Conservation (phyloP, 2,888 invertebrate species). For the Molorchus minor region DNA sequence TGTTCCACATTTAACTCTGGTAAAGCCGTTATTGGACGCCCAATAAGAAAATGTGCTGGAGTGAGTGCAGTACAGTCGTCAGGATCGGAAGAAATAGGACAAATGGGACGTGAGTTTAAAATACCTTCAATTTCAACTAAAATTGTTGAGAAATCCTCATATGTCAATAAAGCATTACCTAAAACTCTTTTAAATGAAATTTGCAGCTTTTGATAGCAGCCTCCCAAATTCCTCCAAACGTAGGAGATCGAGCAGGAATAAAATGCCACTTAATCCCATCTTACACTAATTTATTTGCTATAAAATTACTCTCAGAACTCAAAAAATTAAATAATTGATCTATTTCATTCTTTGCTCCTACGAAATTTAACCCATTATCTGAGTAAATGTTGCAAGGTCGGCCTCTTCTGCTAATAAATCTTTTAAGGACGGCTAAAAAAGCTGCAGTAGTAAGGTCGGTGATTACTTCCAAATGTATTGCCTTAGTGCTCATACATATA, state of each 20-base stretch:
- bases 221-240: conserved; percentile 43
- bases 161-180: not conserved
- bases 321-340: conserved; percentile 2
- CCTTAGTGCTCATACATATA: conserved; percentile 41
- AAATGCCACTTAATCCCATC: conserved; percentile 38
- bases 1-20: no score
- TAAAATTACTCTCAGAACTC: conserved; percentile 8
- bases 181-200: not conserved
- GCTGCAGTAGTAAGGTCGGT: conserved; percentile 31
- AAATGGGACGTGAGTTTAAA: no score
- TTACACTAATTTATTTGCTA: conserved; percentile 16
- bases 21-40: no score
- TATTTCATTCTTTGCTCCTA: conserved; percentile 1
- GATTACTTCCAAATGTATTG: conserved; percentile 39
- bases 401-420: conserved; percentile 16
- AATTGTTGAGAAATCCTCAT: not conserved
- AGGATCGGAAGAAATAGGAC: no score
- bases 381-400: conserved; percentile 1
- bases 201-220: conserved; percentile 25
- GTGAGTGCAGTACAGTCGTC: no score
- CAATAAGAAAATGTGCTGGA: no score
- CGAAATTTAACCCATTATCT: conserved; percentile 8
- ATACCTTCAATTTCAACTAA: no score
- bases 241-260: conserved; percentile 38
- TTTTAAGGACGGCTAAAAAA: conserved; percentile 34